phyloP scores from a whole-genome alignment of 2,113 vertebrate genomes.

The Sardina pilchardus region DNA sequence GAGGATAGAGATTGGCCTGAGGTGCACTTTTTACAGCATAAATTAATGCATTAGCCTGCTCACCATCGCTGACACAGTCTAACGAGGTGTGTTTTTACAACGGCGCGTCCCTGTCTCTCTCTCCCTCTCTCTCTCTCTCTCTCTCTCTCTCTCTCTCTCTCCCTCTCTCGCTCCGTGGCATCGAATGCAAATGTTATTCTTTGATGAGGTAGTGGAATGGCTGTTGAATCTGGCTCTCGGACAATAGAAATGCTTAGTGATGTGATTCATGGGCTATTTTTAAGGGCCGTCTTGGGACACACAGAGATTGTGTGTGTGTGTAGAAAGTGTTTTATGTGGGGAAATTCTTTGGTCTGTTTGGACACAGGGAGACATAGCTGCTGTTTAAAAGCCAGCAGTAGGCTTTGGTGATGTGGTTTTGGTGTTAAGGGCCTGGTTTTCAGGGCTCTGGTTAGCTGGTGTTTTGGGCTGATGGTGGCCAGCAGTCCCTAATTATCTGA shows the following conservation, averaged over 20 bases:
- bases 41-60: slow-evolving; percentile 1
- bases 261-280: slow-evolving; percentile 10
- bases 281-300: slow-evolving; percentile 2
- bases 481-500: background rate
- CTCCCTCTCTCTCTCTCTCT: background rate
- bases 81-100: background rate
- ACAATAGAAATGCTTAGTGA: slow-evolving; percentile 11
- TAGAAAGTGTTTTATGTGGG: background rate
- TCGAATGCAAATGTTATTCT: slow-evolving; percentile 10
- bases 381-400: background rate
- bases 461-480: background rate
- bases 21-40: background rate
- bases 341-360: background rate
- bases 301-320: background rate
- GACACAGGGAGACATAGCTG: background rate
- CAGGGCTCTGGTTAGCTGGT: background rate
- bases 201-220: background rate
- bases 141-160: background rate
- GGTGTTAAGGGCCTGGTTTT: background rate
- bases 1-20: background rate
- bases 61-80: slow-evolving; percentile 1
- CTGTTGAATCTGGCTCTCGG: background rate
- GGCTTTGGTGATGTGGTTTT: background rate
- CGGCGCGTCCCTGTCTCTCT: background rate
- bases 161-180: background rate